Evolutionary conservation across 2,113 vertebrate genomes (phyloP).

Genomic region (Cisticola juncidis): DNA sequence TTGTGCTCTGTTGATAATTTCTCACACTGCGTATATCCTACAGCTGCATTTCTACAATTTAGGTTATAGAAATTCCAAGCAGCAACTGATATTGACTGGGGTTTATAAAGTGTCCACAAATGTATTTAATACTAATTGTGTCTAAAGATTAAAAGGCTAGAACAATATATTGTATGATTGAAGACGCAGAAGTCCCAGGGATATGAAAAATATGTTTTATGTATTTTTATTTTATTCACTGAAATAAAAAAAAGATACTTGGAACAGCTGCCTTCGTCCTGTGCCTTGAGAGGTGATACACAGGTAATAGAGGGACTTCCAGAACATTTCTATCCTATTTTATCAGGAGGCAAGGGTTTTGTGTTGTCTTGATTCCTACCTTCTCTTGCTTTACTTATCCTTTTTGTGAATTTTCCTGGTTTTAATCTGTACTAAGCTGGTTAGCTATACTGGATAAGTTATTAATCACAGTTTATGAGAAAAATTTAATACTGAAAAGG

Average conservation of each 20-base stretch:
- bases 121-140: not conserved
- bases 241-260: not conserved
- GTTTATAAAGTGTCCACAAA: not conserved
- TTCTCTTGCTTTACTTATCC: not conserved
- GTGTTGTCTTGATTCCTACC: fast-evolving
- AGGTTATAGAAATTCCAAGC: not conserved
- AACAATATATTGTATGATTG: not conserved
- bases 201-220: not conserved
- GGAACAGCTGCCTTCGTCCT: not conserved
- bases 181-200: not conserved
- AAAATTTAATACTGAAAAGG: not conserved
- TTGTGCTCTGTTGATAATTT: not conserved
- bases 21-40: not conserved
- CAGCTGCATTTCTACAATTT: not conserved
- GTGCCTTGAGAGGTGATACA: not conserved
- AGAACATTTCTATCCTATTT: not conserved
- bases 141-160: not conserved
- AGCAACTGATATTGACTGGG: not conserved
- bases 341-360: not conserved
- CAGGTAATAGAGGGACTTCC: not conserved
- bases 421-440: not conserved
- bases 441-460: not conserved
- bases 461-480: not conserved
- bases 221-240: not conserved
- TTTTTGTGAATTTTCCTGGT: not conserved